These are phyloP conservation scores for Asarcornis scutulata DNA, from an alignment of 2,113 vertebrate genomes.

Conservation along the genomic window DNA sequence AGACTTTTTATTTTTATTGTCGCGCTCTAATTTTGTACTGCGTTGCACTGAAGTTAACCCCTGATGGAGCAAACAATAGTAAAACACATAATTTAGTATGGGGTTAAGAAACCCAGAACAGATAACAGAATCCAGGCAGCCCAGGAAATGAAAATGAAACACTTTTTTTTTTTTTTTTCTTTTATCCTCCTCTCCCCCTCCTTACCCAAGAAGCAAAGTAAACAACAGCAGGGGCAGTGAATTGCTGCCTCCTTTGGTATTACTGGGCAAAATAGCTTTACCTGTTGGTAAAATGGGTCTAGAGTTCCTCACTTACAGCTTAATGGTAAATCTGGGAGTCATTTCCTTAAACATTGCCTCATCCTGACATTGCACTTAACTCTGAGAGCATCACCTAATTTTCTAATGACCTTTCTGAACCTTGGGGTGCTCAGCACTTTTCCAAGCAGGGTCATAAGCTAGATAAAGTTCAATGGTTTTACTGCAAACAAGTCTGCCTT, in stretches of 20 bases:
- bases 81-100: neutral
- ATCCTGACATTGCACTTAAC: neutral
- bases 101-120: neutral
- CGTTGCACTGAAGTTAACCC: neutral
- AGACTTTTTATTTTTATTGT: neutral
- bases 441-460: neutral
- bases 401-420: neutral
- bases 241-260: neutral
- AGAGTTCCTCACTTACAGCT: neutral
- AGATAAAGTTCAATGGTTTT: neutral
- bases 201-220: neutral
- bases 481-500: neutral
- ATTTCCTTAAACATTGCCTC: neutral
- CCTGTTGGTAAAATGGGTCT: neutral
- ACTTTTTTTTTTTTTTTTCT: neutral
- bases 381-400: neutral
- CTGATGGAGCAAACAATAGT: neutral
- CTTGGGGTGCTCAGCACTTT: neutral
- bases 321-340: neutral
- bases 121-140: neutral
- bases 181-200: too few relatives aligned
- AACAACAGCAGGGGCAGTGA: neutral
- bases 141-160: neutral
- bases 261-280: slow-evolving; percentile 26
- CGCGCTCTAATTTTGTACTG: neutral